Conservation (phyloP, 2,797 vertebrate genomes). For the Anas bahamensis region DNA sequence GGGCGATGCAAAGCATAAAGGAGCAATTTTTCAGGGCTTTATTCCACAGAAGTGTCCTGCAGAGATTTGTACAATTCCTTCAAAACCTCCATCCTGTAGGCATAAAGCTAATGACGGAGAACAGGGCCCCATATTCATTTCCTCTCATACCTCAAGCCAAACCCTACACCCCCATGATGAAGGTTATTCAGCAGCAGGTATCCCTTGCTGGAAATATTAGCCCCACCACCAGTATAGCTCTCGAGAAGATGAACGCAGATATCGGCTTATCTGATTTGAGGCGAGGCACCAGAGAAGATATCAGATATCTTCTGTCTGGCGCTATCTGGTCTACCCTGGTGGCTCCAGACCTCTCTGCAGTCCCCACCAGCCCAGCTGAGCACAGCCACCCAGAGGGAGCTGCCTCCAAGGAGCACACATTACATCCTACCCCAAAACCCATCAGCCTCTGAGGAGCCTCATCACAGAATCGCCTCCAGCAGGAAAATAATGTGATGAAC, state of each 20-base stretch:
- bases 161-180: neutral
- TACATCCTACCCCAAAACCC: neutral
- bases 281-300: neutral
- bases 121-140: neutral
- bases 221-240: neutral
- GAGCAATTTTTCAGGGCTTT: neutral
- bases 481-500: neutral
- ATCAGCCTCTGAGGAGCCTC: neutral
- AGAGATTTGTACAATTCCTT: neutral
- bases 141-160: neutral
- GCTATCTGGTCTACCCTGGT: neutral
- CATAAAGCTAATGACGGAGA: neutral
- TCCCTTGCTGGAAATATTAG: neutral
- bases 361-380: neutral
- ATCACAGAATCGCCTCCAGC: neutral
- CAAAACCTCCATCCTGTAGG: accelerated
- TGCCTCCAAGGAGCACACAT: neutral
- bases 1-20: accelerated
- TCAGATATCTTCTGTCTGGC: neutral
- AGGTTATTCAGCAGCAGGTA: neutral
- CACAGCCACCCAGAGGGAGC: neutral
- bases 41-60: neutral
- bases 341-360: neutral
- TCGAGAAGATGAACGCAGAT: neutral
- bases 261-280: neutral